These are phyloP conservation scores for Caenorhabditis briggsae DNA, from an alignment of 1,140 invertebrate genomes.

Conservation along the genomic window DNA sequence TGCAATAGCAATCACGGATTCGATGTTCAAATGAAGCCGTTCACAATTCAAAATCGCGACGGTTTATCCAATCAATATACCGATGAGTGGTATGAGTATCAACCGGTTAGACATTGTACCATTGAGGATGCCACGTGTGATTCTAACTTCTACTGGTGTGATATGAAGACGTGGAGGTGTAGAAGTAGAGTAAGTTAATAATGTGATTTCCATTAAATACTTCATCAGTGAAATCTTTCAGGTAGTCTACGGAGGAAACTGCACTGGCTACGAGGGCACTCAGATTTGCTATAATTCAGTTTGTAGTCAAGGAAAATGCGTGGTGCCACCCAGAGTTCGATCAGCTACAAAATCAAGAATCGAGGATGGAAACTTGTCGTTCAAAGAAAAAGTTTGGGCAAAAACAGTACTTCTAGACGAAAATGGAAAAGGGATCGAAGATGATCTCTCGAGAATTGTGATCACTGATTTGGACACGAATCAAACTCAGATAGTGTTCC, in stretches of 20 bases:
- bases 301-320: conserved; percentile 65
- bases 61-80: conserved; percentile 77
- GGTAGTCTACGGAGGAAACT: conserved; percentile 74
- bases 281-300: conserved; percentile 76
- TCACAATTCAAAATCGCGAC: conserved; percentile 73
- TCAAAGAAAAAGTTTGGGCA: conserved; percentile 73
- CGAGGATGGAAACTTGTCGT: conserved; percentile 35
- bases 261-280: conserved; percentile 74
- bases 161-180: conserved; percentile 72
- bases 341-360: conserved; percentile 11
- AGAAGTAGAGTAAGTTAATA: conserved; percentile 65
- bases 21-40: conserved; percentile 77
- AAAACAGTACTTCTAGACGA: conserved; percentile 74
- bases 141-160: conserved; percentile 74
- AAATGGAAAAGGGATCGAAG: conserved; percentile 66
- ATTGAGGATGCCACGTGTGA: conserved; percentile 71
- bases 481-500: conserved; percentile 65
- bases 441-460: conserved; percentile 71
- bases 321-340: conserved; percentile 50
- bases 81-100: conserved; percentile 76
- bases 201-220: neutral
- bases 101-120: conserved; percentile 73
- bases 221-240: neutral
- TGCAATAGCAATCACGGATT: conserved; percentile 71
- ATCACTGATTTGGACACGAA: conserved; percentile 65